A percentile compares a stretch with the other conserved stretches of the same genome.
phyloP scores from a whole-genome alignment of 2,113 vertebrate species.

The Ictalurus furcatus region DNA sequence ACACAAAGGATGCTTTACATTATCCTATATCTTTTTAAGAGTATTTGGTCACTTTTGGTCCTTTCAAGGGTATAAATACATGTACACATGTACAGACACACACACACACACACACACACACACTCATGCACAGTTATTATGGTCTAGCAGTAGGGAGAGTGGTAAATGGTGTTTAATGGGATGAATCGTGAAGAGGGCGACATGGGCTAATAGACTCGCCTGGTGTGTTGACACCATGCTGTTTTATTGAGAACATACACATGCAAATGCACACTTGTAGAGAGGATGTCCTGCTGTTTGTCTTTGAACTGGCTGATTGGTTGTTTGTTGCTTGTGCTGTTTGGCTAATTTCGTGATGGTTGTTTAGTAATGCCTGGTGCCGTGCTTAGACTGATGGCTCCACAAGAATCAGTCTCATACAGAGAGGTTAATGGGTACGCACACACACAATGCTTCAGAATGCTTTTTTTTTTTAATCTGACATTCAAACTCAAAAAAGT shows the following conservation, averaged over 20 bases:
- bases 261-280: slow-evolving; percentile 22
- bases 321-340: slow-evolving; percentile 44
- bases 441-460: not conserved
- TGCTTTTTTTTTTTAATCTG: not conserved
- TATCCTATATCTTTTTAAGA: not conserved
- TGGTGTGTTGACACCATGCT: slow-evolving; percentile 46
- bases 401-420: slow-evolving; percentile 19
- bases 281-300: slow-evolving; percentile 37
- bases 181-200: slow-evolving; percentile 35
- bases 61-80: not conserved
- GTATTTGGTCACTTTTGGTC: not conserved
- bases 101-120: slow-evolving; percentile 13
- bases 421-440: slow-evolving; percentile 8
- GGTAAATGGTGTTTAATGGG: slow-evolving; percentile 51
- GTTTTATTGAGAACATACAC: slow-evolving; percentile 36
- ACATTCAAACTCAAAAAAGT: too few relatives aligned
- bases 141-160: slow-evolving; percentile 34
- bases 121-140: slow-evolving; percentile 11
- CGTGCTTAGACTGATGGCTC: slow-evolving; percentile 5
- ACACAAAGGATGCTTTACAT: not conserved
- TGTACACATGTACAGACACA: slow-evolving; percentile 10
- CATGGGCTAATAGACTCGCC: slow-evolving; percentile 45
- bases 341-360: slow-evolving; percentile 35
- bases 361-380: slow-evolving; percentile 26
- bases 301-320: slow-evolving; percentile 46